Base-by-base conservation (phyloP, 2,888 invertebrate species). In the Encarsia formosa region DNA sequence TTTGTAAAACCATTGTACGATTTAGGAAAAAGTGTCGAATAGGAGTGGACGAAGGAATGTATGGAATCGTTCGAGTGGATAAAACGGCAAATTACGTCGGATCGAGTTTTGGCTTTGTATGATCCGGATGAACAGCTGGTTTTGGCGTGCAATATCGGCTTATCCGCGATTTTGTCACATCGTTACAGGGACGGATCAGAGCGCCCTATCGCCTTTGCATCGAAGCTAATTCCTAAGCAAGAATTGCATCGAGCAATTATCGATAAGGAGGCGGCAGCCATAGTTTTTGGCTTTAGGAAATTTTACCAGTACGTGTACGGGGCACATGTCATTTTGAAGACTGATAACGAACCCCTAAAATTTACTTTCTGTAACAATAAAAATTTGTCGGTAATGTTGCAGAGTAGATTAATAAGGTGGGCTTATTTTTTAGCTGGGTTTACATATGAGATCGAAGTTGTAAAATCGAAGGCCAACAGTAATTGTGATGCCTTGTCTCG, bases 1-100 rank as follows among this genome's bases (percentile, higher is more conserved):
- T 49, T 66, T 16, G 15, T 67, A 13, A 58, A 61, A 44, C 67
- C 65, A 8, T 37, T 69, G 20, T 60, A 66, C 45, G 58, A 62
- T 16, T 43, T 67, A 19, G 49, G 57, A n/a, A 59, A 64, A n/a
- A 37, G 60, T 5, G 54, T 52, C 6, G 38, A 55, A 34, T 70
- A 65, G 40, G 20, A 35, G 2, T 51, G 46, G 46, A 46, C 26
- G 1, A 9, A 39, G 6, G 22, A 41, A 19, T 52, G 52, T 22
- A n/a, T 29, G 29, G 24, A 26, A 41, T 45, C 20, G 2, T 52
- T 35, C 15, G 26, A 41, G 3, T 45, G 46, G 32, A 15, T 41
- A 11, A 52, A 52, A 40, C 35, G 13, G 2, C 19, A 52, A 16
- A 40, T 52, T 5, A 46, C 35, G 6, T 40, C 40, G 18, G 46